These are phyloP conservation scores for Drosophila burlai DNA, from an alignment of 1,140 invertebrate genomes.

Conservation along the genomic window DNA sequence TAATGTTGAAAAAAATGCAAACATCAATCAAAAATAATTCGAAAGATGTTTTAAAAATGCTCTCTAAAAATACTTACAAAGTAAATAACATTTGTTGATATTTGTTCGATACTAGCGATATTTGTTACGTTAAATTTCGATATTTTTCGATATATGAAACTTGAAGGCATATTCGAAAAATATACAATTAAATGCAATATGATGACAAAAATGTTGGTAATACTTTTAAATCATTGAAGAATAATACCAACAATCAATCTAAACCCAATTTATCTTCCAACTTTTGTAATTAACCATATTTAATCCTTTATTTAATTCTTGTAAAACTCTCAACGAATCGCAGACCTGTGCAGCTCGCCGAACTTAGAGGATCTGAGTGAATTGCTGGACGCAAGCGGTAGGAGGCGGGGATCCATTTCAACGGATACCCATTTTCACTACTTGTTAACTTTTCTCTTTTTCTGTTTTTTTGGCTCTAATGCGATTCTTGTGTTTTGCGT, in stretches of 20 bases:
- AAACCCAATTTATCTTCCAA: not conserved
- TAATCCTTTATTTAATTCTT: constrained; percentile 27
- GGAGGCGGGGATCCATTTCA: constrained; percentile 32
- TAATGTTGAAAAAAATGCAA: not conserved
- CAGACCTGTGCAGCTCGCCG: constrained; percentile 73
- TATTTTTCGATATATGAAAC: not conserved
- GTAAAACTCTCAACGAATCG: constrained; percentile 9
- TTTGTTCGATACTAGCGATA: not conserved
- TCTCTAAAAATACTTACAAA: not conserved
- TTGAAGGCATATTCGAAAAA: not conserved
- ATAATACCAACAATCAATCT: not conserved
- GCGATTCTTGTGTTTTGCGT: constrained; percentile 35
- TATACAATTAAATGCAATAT: not conserved
- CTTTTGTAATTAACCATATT: constrained; percentile 3
- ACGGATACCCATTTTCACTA: constrained; percentile 19
- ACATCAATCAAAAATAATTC: not conserved
- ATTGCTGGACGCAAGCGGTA: constrained; percentile 81
- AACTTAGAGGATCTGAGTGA: constrained; percentile 78
- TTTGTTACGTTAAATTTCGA: not conserved
- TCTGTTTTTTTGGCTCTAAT: constrained; percentile 14
- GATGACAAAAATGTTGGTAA: not conserved
- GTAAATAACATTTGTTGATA: not conserved
- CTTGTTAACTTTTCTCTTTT: constrained; percentile 21
- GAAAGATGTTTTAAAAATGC: not conserved
- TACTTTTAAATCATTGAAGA: not conserved